Evolutionary conservation across 2,888 invertebrate genomes (phyloP), one percentile per base, ranked within the genome.

Genomic region (Macrophya annulata): DNA sequence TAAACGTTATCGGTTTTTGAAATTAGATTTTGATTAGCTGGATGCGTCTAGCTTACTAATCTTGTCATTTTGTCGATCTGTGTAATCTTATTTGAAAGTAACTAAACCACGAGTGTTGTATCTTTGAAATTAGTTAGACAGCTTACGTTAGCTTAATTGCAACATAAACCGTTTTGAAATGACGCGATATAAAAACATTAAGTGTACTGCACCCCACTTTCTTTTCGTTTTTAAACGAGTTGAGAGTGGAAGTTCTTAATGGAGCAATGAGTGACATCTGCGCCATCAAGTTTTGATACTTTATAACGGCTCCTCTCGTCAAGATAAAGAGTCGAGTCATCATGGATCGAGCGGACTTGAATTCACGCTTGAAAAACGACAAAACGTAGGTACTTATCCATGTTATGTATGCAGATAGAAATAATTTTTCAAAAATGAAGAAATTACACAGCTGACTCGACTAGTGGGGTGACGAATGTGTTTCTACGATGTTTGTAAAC

Each of bases 171-270:
- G 85, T 17, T 68, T 68, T 55, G n/a, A 72, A 71, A 72, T 25
- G 15, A 71, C 48, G 37, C 40, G 82, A 12, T 55, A 40, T 85
- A 55, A 83, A 72, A 82, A 71, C 65, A 68, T 85, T 71, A 72
- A 84, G 85, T 71, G n/a, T 43, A 55, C 55, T 6, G 55, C 83
- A 31, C 77, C 82, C 15, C 48, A 55, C 48, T 79, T 81, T 81
- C 51, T 81, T 82, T 81, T 25, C 55, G 85, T 71, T 48, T 45
- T 85, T 59, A 45, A 81, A 71, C 81, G 81, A 85, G 85, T 81
- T 85, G 48, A 82, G 81, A 81, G 85, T 85, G 40, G 31, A 85
- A 85, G 68, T 85, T 85, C 85, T 83, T 83, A 40, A 83, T 82
- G 82, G 72, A 68, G 82, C 82, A 82, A 85, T 82, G 82, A 82